Percentiles rank a stretch among this genome's conserved stretches.
phyloP scores from a whole-genome alignment of 1,140 invertebrate species.

The Zaprionus ornatus region DNA sequence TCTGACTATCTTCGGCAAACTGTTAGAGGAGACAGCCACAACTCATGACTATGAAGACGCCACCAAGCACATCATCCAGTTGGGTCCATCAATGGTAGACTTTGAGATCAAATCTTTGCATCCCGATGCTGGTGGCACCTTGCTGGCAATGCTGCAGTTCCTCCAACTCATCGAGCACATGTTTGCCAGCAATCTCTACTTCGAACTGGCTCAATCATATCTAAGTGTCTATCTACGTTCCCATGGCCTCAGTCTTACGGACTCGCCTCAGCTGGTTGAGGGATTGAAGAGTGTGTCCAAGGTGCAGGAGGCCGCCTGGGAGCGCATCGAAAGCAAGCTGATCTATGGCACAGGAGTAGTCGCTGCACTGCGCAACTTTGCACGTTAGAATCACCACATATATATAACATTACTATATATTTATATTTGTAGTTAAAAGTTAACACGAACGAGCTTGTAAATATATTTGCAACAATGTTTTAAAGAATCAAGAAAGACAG shows the following conservation, averaged over 20 bases:
- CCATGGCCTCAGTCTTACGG: slow-evolving; percentile 88
- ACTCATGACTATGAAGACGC: slow-evolving; percentile 85
- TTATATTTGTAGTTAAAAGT: slow-evolving; percentile 32
- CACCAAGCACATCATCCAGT: slow-evolving; percentile 90
- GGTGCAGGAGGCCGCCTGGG: slow-evolving; percentile 87
- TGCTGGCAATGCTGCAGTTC: slow-evolving; percentile 90
- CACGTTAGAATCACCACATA: slow-evolving; percentile 46
- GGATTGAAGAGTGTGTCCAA: slow-evolving; percentile 86
- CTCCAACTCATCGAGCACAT: slow-evolving; percentile 90
- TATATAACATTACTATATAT: neutral
- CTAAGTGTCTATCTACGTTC: slow-evolving; percentile 95
- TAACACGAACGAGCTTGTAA: slow-evolving; percentile 49
- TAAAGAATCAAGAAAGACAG: neutral
- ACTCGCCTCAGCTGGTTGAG: slow-evolving; percentile 85
- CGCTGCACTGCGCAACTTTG: slow-evolving; percentile 88
- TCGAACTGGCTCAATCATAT: slow-evolving; percentile 96
- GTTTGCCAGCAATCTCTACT: slow-evolving; percentile 91
- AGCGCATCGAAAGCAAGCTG: slow-evolving; percentile 88
- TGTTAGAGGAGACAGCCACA: slow-evolving; percentile 84
- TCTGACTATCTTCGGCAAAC: slow-evolving; percentile 88
- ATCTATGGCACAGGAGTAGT: slow-evolving; percentile 92
- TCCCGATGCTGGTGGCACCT: slow-evolving; percentile 88
- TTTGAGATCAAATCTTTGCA: slow-evolving; percentile 93
- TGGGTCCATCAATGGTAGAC: slow-evolving; percentile 94
- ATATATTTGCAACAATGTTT: slow-evolving; percentile 52